Percentiles rank a stretch among this genome's conserved stretches.
These are phyloP conservation scores for Choreutis nemorana DNA, from an alignment of 2,888 invertebrate species.

Conservation along the genomic window DNA sequence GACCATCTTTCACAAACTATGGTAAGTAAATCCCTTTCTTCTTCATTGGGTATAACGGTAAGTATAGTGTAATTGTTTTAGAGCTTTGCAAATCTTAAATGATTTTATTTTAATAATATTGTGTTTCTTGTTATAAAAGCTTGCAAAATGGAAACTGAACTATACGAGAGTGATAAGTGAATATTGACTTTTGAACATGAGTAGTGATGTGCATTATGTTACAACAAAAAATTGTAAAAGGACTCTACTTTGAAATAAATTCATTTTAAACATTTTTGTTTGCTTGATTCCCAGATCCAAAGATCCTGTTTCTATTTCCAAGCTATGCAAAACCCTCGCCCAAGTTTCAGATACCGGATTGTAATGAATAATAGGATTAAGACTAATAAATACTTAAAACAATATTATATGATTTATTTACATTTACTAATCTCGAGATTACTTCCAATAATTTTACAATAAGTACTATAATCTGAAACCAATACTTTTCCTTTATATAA, in stretches of 20 bases:
- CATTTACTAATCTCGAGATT: slow-evolving; percentile 8
- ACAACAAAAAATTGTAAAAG: slow-evolving; percentile 19
- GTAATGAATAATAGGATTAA: slow-evolving; percentile 5
- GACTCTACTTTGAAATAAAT: slow-evolving; percentile 42
- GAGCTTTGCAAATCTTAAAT: slow-evolving; percentile 10
- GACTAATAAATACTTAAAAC: slow-evolving; percentile 1
- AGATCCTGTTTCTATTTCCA: slow-evolving; percentile 35
- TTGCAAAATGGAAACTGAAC: slow-evolving; percentile 54
- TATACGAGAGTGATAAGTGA: slow-evolving; percentile 44
- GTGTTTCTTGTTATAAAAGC: slow-evolving; percentile 54
- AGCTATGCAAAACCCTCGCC: slow-evolving; percentile 12
- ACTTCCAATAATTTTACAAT: slow-evolving; percentile 44
- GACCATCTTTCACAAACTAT: too few species aligned
- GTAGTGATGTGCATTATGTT: neutral
- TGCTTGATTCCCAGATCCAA: slow-evolving; percentile 53
- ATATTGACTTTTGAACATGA: slow-evolving; percentile 14
- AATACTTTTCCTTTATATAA: slow-evolving; percentile 52
- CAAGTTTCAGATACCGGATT: slow-evolving; percentile 4
- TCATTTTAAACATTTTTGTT: slow-evolving; percentile 28
- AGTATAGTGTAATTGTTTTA: slow-evolving; percentile 24
- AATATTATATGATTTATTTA: neutral
- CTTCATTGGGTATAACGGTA: slow-evolving; percentile 12
- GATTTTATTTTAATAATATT: slow-evolving; percentile 25
- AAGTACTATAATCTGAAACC: slow-evolving; percentile 53
- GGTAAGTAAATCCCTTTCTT: too few species aligned